Evolutionary conservation across 2,113 vertebrate species (phyloP).

Genomic region (Petrocephalus microphthalmus): DNA sequence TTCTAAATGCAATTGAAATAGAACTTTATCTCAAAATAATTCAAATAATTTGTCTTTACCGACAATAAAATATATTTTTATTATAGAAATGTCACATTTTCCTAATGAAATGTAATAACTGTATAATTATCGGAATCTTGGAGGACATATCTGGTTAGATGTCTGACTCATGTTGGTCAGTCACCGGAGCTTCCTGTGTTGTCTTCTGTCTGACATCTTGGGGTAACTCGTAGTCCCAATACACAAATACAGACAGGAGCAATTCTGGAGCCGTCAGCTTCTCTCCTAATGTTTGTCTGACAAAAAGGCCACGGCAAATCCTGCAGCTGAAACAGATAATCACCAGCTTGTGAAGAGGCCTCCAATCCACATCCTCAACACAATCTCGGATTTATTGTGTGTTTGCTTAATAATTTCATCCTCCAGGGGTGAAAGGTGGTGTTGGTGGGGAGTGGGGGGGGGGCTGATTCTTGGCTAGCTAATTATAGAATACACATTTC

Average conservation of each 20-base stretch:
- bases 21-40: not conserved
- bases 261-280: conserved; percentile 27
- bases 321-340: conserved; percentile 57
- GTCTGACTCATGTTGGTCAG: conserved; percentile 34
- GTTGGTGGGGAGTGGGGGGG: conserved; percentile 19
- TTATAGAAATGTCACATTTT: not conserved
- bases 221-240: conserved; percentile 34
- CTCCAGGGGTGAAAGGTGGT: conserved; percentile 16
- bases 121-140: not conserved
- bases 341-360: conserved; percentile 60
- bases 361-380: conserved; percentile 62
- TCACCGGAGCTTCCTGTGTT: conserved; percentile 26
- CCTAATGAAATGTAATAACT: not conserved
- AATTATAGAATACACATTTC: conserved; percentile 30
- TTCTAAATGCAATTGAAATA: not conserved
- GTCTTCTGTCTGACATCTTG: conserved; percentile 31
- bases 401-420: conserved; percentile 57
- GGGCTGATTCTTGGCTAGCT: conserved; percentile 14
- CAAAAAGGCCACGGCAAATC: conserved; percentile 55
- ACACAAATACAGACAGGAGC: conserved; percentile 38
- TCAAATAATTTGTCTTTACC: not conserved
- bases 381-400: conserved; percentile 39
- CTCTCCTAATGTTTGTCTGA: conserved; percentile 52
- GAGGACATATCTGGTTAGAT: conserved; percentile 29
- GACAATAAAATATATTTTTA: not conserved